Base-by-base conservation (phyloP, 2,113 vertebrate species). In the Malurus melanocephalus region DNA sequence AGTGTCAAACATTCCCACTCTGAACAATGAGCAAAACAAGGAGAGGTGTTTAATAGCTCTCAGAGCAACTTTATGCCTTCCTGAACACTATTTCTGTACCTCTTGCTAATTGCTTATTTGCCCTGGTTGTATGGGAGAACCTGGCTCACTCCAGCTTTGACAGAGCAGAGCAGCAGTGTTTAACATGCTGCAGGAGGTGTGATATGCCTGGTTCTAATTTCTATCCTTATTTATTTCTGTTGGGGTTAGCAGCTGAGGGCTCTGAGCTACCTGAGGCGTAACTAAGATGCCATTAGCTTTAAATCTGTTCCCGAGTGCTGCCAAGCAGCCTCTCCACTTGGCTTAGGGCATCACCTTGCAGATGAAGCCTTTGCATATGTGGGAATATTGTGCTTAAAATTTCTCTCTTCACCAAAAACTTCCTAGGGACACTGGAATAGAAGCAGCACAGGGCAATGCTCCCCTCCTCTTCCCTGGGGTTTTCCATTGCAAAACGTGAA, bases 51-150 rank as follows among this genome's bases (percentile, higher is more conserved):
- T 89, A 74, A 87, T 59, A 85, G 88, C 74, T 82, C 88, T 94
- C 94, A 66, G 80, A 77, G 87, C 89, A 94, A 74, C 71, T 93
- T 89, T 81, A 87, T 56, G 73, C 62, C 55, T 85, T 93, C 62
- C 90, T 76, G 82, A 93, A 73, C 32, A 21, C 84, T 72, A 62
- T 78, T 93, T 84, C 56, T 83, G 68, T 60, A 76, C 55, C 66
- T 85, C 89, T 69, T 62, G 55, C 83, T 93, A 91, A 94, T 77
- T 88, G 80, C 80, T 83, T 73, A 21, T 51, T 89, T 93, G 84
- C 83, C 85, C 82, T 79, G 64, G 56, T 76, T 92, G 74, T 64
- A 61, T 35, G 81, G 72, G 86, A 38, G 61, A 89, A 64, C 27
- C 59, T 48, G 77, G 77, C 82, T 93, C 62, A 18, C 76, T 42